These are phyloP conservation scores for Oophaga sylvatica DNA, from an alignment of 2,797 vertebrate genomes.

Conservation along the genomic window DNA sequence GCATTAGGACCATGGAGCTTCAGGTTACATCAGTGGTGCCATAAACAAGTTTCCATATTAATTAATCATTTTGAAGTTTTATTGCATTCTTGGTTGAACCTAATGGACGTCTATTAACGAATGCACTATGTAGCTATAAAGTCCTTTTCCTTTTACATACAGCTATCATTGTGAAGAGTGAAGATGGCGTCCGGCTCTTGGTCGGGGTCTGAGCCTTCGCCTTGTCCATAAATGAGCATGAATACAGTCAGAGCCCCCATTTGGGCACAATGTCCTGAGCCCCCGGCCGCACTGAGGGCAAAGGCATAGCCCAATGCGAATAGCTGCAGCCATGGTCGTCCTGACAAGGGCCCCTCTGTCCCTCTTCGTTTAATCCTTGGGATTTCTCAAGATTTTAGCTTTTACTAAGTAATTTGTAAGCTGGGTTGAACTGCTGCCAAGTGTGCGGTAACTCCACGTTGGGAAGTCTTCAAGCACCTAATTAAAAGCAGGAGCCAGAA, in stretches of 20 bases:
- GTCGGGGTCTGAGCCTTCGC: not conserved
- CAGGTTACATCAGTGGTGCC: too few species aligned
- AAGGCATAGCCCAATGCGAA: constrained; percentile 71
- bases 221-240: not conserved
- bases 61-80: too few species aligned
- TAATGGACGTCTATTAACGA: too few species aligned
- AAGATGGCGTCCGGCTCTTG: too few species aligned
- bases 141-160: too few species aligned
- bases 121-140: too few species aligned
- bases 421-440: constrained; percentile 69
- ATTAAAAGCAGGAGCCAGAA: constrained; percentile 66
- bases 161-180: not conserved
- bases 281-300: not conserved
- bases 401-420: constrained; percentile 70
- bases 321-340: constrained; percentile 61
- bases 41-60: too few species aligned
- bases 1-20: too few species aligned
- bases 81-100: too few species aligned
- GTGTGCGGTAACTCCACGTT: constrained; percentile 63
- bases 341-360: constrained; percentile 62
- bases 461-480: constrained; percentile 63
- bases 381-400: constrained; percentile 73
- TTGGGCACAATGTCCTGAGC: not conserved
- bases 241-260: not conserved
- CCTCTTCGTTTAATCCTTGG: constrained; percentile 64